Base-by-base conservation (phyloP, 2,888 invertebrate species). In the Andrena chrysosceles region DNA sequence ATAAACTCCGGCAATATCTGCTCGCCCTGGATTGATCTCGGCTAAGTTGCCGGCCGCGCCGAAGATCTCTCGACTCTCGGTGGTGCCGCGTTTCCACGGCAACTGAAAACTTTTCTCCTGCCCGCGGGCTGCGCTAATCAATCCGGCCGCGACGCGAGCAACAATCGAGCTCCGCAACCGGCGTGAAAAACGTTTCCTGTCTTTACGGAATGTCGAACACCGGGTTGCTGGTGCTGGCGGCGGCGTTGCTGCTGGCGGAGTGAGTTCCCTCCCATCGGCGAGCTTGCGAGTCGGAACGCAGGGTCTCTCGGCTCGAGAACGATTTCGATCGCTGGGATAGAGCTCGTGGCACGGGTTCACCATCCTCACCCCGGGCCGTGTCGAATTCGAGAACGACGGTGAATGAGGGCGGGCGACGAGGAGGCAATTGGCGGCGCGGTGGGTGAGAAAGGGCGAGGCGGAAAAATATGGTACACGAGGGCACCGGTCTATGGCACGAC, bases 401-500 rank as follows among this genome's bases (percentile, higher is more conserved):
- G 87, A 88, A 86, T 87, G 89, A 87, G 84, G 81, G 59, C 78
- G 63, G 73, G 78, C 67, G 71, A 75, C 33, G 81, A 16, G 49
- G 71, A 26, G 78, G 74, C 71, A 76, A 76, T 83, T 60, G 83
- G 80, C 54, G 86, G 84, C 63, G 75, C 72, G 83, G 85, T 68
- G 77, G 83, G 68, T 48, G 78, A 83, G 77, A 70, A 85, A 81
- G 60, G 80, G 63, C 85, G 79, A 81, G 73, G 62, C 60, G 63
- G 76, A 82, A 77, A 91, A 92, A 91, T 90, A 92, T 93, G 92
- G 91, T 91, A 86, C 90, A 90, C 89, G 90, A 91, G 91, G 91
- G 90, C 89, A 89, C 91, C 69, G 90, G 90, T 89, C 88, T 91
- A 88, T 91, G 92, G 91, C 90, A 91, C 90, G 82, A 82, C 77